These are phyloP conservation scores for Prosopocoilus inquinatus DNA, from an alignment of 2,888 invertebrate species.

Conservation along the genomic window DNA sequence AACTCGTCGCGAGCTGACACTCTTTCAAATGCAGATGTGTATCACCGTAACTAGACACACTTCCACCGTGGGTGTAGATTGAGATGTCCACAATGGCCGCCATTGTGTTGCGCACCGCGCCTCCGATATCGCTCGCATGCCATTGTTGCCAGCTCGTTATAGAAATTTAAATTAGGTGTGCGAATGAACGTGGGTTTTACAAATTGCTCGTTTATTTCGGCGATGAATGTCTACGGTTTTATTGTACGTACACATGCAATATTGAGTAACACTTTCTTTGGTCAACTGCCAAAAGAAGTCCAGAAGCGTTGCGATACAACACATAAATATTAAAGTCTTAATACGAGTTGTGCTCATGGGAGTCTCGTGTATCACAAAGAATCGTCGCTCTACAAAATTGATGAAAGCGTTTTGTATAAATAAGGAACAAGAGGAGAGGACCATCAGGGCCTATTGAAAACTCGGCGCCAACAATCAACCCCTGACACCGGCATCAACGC, in stretches of 20 bases:
- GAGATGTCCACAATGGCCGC: slow-evolving; percentile 32
- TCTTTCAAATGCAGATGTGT: slow-evolving; percentile 49
- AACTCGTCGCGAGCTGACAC: slow-evolving; percentile 42
- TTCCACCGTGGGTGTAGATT: slow-evolving; percentile 39
- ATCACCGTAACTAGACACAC: slow-evolving; percentile 43
- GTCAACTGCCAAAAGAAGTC: too few relatives aligned
- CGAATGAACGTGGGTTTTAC: slow-evolving; percentile 18
- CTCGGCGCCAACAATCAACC: slow-evolving; percentile 36
- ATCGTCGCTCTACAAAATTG: too few relatives aligned
- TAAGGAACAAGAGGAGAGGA: slow-evolving; percentile 17
- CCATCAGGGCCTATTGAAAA: slow-evolving; percentile 29
- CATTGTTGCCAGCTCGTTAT: slow-evolving; percentile 28
- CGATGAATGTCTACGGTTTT: slow-evolving; percentile 16
- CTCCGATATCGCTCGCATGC: slow-evolving; percentile 28
- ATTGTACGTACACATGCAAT: neutral
- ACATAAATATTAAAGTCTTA: too few relatives aligned
- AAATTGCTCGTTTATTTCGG: slow-evolving; percentile 21
- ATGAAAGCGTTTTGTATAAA: neutral
- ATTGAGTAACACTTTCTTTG: too few relatives aligned
- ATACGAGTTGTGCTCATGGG: too few relatives aligned
- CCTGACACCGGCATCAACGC: slow-evolving; percentile 36
- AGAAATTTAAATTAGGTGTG: slow-evolving; percentile 31
- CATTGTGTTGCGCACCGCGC: slow-evolving; percentile 27
- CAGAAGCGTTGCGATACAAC: too few relatives aligned
- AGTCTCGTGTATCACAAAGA: too few relatives aligned